These are phyloP conservation scores for Lycocerus yunnanus DNA, from an alignment of 2,888 invertebrate species.

Conservation along the genomic window DNA sequence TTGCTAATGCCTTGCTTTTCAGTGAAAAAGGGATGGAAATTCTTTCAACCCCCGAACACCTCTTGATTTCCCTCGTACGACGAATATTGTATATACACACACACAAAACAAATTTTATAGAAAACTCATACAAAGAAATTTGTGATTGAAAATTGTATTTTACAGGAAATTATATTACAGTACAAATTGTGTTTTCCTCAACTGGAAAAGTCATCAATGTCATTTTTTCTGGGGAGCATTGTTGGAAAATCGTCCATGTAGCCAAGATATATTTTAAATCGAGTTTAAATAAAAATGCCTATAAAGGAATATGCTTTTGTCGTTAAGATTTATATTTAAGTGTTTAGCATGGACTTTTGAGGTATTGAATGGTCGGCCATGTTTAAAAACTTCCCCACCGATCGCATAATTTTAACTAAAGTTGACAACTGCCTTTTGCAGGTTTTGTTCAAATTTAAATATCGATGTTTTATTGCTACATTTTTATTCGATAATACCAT, in stretches of 20 bases:
- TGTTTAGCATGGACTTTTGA: constrained; percentile 25
- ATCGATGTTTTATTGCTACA: constrained; percentile 20
- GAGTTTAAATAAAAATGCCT: constrained; percentile 25
- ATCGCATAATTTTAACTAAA: constrained; percentile 35
- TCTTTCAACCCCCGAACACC: constrained; percentile 8
- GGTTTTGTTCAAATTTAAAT: constrained; percentile 24
- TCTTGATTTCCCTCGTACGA: constrained; percentile 23
- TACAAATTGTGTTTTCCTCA: constrained; percentile 22
- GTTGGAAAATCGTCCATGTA: constrained; percentile 1
- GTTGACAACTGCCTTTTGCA: constrained; percentile 26
- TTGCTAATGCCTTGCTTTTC: constrained; percentile 38
- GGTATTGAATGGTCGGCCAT: constrained; percentile 31
- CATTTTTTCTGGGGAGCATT: constrained; percentile 12
- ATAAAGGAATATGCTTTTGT: constrained; percentile 27
- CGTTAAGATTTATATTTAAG: constrained; percentile 29
- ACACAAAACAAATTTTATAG: constrained; percentile 29
- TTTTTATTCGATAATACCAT: constrained; percentile 18
- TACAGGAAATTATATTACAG: constrained; percentile 25
- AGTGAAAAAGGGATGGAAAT: constrained; percentile 27
- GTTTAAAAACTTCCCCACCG: constrained; percentile 35
- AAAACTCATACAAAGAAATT: constrained; percentile 30
- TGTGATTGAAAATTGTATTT: constrained; percentile 25
- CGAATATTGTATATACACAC: constrained; percentile 28
- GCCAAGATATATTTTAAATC: constrained; percentile 14
- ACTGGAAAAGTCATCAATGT: constrained; percentile 28